Conservation (phyloP, 2,888 invertebrate species). For the Tridacna crocea region DNA sequence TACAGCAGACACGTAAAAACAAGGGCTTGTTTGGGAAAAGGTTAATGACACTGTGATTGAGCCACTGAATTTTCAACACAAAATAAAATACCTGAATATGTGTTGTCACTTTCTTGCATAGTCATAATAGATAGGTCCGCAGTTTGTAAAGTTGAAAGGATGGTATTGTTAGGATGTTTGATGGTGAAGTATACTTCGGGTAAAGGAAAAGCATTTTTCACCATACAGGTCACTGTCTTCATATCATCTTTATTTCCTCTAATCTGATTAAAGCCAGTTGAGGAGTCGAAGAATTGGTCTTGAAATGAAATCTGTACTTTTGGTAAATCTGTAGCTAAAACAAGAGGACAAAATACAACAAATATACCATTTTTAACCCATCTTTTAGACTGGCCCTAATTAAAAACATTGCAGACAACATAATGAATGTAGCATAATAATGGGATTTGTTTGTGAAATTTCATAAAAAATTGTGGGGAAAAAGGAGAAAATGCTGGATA, state of each 20-base stretch:
- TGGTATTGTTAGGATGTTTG: neutral
- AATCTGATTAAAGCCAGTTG: neutral
- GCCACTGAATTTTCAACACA: neutral
- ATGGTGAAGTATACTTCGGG: neutral
- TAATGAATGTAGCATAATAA: too few species aligned
- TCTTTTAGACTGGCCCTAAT: too few species aligned
- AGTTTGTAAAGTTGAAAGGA: neutral
- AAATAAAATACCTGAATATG: slow-evolving; percentile 14
- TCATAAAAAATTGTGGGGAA: too few species aligned
- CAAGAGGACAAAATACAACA: neutral
- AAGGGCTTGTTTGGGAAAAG: too few species aligned
- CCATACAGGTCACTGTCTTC: slow-evolving; percentile 9
- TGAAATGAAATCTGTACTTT: slow-evolving; percentile 10
- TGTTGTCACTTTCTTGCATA: neutral
- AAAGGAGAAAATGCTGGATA: too few species aligned
- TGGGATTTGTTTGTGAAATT: too few species aligned
- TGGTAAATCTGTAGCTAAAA: neutral
- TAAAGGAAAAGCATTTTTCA: neutral
- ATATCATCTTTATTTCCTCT: neutral
- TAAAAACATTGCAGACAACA: too few species aligned
- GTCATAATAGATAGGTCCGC: neutral
- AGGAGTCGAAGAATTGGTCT: neutral
- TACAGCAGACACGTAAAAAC: too few species aligned
- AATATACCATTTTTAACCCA: too few species aligned
- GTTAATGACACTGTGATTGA: too few species aligned